Evolutionary conservation across 2,888 invertebrate species (phyloP).

Genomic region (Subacronicta megacephala): DNA sequence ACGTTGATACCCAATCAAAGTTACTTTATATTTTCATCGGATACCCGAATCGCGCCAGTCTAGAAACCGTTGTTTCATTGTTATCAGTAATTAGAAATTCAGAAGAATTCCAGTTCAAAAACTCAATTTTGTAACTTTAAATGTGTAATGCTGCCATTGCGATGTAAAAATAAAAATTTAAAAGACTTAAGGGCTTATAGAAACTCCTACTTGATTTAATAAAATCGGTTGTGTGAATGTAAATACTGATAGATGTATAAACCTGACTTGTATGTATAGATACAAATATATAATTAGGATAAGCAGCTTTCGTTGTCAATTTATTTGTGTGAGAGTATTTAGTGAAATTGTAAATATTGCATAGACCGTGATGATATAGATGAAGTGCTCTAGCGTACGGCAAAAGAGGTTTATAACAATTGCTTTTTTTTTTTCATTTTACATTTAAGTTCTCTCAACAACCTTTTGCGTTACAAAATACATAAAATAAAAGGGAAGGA

Average conservation of each 20-base stretch:
- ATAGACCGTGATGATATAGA: constrained; percentile 52
- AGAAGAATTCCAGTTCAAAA: not conserved
- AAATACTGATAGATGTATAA: constrained; percentile 73
- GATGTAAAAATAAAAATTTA: constrained; percentile 6
- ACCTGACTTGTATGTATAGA: constrained; percentile 65
- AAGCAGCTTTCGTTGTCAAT: constrained; percentile 77
- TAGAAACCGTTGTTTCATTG: too few species aligned
- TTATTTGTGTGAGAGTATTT: constrained; percentile 68
- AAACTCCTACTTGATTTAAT: constrained; percentile 67
- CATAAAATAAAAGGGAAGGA: too few species aligned
- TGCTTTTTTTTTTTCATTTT: too few species aligned
- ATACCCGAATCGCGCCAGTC: too few species aligned
- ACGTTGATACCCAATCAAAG: too few species aligned
- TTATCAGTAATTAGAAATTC: too few species aligned
- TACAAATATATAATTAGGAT: constrained; percentile 58
- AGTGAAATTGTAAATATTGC: constrained; percentile 67
- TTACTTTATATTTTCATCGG: not conserved
- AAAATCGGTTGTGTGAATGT: constrained; percentile 84
- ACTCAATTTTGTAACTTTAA: not conserved
- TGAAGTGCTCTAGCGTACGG: constrained; percentile 51
- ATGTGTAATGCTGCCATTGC: constrained; percentile 5
- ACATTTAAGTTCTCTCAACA: too few species aligned
- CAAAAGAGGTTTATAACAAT: constrained; percentile 5
- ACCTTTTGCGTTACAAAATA: too few species aligned
- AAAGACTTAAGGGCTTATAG: constrained; percentile 65